phyloP scores from a whole-genome alignment of 2,888 invertebrate genomes.

The Dynastes hyllus region DNA sequence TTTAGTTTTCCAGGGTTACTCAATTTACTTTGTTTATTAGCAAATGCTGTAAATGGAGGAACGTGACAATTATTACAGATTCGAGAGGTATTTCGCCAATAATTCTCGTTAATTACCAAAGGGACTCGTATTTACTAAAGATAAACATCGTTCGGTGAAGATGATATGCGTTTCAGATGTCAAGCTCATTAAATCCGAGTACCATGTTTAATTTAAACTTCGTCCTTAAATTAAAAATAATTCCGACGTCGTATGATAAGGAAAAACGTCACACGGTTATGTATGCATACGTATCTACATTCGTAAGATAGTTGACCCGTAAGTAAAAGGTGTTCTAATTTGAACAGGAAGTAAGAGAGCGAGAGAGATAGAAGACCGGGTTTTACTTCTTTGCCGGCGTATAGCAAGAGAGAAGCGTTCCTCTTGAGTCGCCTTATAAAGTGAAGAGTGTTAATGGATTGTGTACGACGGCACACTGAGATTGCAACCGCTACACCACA shows the following conservation, averaged over 20 bases:
- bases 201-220: slow-evolving; percentile 41
- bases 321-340: slow-evolving; percentile 46
- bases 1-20: slow-evolving; percentile 10
- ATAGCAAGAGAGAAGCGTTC: slow-evolving; percentile 27
- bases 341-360: slow-evolving; percentile 27
- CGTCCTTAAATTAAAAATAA: slow-evolving; percentile 40
- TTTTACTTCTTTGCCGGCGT: slow-evolving; percentile 14
- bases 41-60: slow-evolving; percentile 11
- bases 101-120: slow-evolving; percentile 38
- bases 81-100: slow-evolving; percentile 28
- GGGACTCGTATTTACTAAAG: slow-evolving; percentile 27
- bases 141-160: slow-evolving; percentile 26
- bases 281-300: slow-evolving; percentile 19
- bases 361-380: slow-evolving; percentile 6
- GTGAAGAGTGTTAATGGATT: slow-evolving; percentile 57
- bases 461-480: slow-evolving; percentile 54
- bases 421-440: slow-evolving; percentile 55
- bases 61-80: slow-evolving; percentile 1
- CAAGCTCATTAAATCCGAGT: slow-evolving; percentile 45
- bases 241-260: slow-evolving; percentile 20
- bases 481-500: slow-evolving; percentile 45
- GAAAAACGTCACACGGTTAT: slow-evolving; percentile 37
- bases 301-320: slow-evolving; percentile 44
- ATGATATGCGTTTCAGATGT: slow-evolving; percentile 36
- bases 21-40: slow-evolving; percentile 33